Evolutionary conservation across 1,140 invertebrate genomes (phyloP).

Genomic region (Eurosta solidaginis): DNA sequence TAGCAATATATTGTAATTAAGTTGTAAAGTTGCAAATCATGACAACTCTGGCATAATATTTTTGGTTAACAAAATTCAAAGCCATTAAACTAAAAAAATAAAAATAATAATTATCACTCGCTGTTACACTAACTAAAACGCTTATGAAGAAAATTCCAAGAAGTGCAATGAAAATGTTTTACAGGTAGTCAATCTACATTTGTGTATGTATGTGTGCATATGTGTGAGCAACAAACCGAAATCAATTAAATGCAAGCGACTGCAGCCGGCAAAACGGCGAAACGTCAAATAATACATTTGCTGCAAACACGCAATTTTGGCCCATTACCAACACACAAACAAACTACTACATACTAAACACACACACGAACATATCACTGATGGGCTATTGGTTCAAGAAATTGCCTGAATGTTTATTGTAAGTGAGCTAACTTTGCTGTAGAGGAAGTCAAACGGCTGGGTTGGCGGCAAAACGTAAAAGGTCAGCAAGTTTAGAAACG

Average conservation of each 20-base stretch:
- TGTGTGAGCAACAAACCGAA: background rate
- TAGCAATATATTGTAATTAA: slow-evolving; percentile 2
- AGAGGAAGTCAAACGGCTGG: slow-evolving; percentile 23
- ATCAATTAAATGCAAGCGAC: slow-evolving; percentile 20
- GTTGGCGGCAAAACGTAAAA: slow-evolving; percentile 22
- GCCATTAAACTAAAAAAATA: background rate
- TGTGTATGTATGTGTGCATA: background rate
- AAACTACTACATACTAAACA: background rate
- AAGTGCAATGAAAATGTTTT: too few species aligned
- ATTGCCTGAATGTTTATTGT: background rate
- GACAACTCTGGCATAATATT: background rate
- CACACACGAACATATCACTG: background rate
- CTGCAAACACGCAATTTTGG: background rate
- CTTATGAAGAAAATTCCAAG: background rate
- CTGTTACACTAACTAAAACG: background rate
- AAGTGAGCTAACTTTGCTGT: background rate
- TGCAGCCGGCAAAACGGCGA: background rate
- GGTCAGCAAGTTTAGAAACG: slow-evolving; percentile 19
- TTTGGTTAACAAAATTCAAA: background rate
- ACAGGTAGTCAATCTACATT: background rate
- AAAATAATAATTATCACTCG: background rate
- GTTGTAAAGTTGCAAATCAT: slow-evolving; percentile 5
- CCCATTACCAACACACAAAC: background rate
- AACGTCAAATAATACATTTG: slow-evolving; percentile 24
- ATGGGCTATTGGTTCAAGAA: background rate